phyloP scores from a whole-genome alignment of 2,888 invertebrate genomes.

The Scaptomyza caliginosa region DNA sequence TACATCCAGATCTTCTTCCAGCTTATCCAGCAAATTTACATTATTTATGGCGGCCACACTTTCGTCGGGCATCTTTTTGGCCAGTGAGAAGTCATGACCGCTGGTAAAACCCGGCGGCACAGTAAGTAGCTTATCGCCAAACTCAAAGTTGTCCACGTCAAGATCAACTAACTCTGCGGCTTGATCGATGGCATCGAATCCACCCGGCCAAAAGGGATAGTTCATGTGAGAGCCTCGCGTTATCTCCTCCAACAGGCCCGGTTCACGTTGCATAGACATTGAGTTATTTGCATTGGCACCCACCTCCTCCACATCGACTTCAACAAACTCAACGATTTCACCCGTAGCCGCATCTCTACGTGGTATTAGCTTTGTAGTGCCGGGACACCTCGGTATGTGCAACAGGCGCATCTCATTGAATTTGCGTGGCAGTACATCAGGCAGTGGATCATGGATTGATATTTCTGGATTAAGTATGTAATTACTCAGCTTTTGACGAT shows the following conservation, averaged over 20 bases:
- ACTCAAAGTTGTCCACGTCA: conserved; percentile 83
- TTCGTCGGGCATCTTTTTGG: background rate
- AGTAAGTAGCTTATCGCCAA: conserved; percentile 84
- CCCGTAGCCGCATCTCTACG: conserved; percentile 90
- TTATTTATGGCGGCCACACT: conserved; percentile 53
- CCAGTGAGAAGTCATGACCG: conserved; percentile 85
- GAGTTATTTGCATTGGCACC: conserved; percentile 90
- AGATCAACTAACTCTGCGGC: conserved; percentile 84
- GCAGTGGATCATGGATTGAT: conserved; percentile 82
- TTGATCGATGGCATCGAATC: conserved; percentile 86
- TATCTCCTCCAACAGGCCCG: conserved; percentile 88
- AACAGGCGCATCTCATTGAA: conserved; percentile 76
- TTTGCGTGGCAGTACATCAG: conserved; percentile 78
- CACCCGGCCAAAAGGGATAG: conserved; percentile 95
- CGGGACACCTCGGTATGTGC: conserved; percentile 73
- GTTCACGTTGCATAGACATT: conserved; percentile 91
- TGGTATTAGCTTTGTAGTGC: conserved; percentile 81
- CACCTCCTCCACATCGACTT: conserved; percentile 86
- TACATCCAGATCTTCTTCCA: conserved; percentile 81
- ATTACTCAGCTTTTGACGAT: conserved; percentile 65
- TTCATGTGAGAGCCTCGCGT: conserved; percentile 90
- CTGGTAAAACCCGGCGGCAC: conserved; percentile 89
- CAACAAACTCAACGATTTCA: conserved; percentile 88
- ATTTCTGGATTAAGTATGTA: conserved; percentile 82
- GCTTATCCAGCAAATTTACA: conserved; percentile 80